Percentiles rank a stretch among this genome's conserved stretches.
phyloP scores from a whole-genome alignment of 2,888 invertebrate genomes.

The Trachelus stipa region DNA sequence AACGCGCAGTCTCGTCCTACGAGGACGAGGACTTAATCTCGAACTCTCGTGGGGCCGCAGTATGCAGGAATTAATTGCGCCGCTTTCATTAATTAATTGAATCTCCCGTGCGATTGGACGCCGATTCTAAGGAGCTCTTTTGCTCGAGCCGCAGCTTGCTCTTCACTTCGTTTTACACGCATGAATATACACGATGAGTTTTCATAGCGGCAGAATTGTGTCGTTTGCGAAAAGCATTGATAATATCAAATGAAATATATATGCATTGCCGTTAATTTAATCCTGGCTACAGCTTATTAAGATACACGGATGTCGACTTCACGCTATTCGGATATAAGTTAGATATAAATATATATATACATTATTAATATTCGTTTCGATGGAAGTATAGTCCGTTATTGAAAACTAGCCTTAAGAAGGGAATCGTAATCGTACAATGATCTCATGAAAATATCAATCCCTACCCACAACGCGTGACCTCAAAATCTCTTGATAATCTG shows the following conservation, averaged over 20 bases:
- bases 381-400: neutral
- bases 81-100: slow-evolving; percentile 61
- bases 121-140: slow-evolving; percentile 36
- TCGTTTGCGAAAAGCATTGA: neutral
- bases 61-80: slow-evolving; percentile 51
- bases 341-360: neutral
- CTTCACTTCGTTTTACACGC: neutral
- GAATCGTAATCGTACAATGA: neutral
- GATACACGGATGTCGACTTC: neutral
- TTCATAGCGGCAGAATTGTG: neutral
- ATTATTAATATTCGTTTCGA: neutral
- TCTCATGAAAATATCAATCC: neutral
- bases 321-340: neutral
- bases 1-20: slow-evolving; percentile 26
- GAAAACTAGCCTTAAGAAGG: neutral
- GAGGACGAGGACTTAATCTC: slow-evolving; percentile 44
- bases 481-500: neutral
- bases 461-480: neutral
- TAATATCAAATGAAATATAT: neutral
- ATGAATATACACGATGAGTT: neutral
- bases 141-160: neutral
- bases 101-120: slow-evolving; percentile 46
- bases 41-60: slow-evolving; percentile 32
- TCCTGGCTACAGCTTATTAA: neutral
- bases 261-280: neutral